Percentiles rank a stretch among this genome's conserved stretches.
These are phyloP conservation scores for Rapana venosa DNA, from an alignment of 2,888 invertebrate genomes.

Conservation along the genomic window DNA sequence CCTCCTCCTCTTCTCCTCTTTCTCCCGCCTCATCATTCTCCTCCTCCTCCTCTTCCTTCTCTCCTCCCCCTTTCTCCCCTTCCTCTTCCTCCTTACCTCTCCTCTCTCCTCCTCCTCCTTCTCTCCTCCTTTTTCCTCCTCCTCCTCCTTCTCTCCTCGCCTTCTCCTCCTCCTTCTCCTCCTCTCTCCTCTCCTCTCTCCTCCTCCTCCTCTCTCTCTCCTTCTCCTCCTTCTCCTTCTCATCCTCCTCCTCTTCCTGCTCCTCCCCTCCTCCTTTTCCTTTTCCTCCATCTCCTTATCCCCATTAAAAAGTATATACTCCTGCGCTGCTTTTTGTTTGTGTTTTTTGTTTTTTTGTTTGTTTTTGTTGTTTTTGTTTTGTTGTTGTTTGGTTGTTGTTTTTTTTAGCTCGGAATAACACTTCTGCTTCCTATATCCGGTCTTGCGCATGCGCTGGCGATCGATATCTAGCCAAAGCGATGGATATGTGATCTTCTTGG, in stretches of 20 bases:
- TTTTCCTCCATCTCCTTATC: background rate
- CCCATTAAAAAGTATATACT: too few species aligned
- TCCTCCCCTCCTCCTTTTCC: too few species aligned
- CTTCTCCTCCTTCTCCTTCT: background rate
- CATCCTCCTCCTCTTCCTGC: background rate
- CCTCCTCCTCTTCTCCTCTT: background rate
- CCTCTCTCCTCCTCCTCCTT: background rate
- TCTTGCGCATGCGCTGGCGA: background rate
- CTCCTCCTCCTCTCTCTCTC: background rate
- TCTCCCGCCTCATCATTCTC: too few species aligned
- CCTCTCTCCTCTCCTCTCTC: background rate
- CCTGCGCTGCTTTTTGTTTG: too few species aligned
- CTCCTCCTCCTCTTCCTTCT: background rate
- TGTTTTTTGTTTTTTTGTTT: too few species aligned
- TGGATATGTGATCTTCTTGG: background rate
- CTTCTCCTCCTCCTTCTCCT: background rate
- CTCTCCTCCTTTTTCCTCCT: background rate
- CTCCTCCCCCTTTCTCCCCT: too few species aligned
- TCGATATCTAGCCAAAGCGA: background rate
- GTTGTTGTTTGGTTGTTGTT: too few species aligned
- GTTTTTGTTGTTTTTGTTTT: too few species aligned
- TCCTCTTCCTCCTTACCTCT: too few species aligned
- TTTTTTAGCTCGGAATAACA: too few species aligned
- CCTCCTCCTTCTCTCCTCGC: background rate
- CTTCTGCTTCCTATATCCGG: conserved; percentile 7